Conservation (phyloP, 2,888 invertebrate species). For the Eilema sororculum region DNA sequence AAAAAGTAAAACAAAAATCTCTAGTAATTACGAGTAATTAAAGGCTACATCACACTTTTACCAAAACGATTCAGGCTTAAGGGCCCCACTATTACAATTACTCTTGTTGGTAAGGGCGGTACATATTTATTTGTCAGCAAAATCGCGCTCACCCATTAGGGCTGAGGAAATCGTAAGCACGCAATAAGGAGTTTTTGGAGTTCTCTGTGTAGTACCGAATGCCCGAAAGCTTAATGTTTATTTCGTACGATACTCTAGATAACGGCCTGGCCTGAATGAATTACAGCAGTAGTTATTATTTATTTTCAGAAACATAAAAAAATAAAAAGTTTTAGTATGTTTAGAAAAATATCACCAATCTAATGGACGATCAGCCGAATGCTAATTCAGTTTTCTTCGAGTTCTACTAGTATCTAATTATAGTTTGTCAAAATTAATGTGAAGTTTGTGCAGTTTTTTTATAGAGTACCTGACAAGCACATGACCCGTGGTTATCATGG, state of each 20-base stretch:
- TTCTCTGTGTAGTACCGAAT: slow-evolving; percentile 61
- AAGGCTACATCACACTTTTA: neutral
- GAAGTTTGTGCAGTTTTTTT: no score
- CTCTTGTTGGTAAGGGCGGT: slow-evolving; percentile 69
- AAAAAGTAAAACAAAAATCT: neutral
- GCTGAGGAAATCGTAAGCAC: slow-evolving; percentile 74
- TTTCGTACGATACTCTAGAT: slow-evolving; percentile 62
- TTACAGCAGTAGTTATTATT: slow-evolving; percentile 26
- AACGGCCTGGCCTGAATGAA: slow-evolving; percentile 38
- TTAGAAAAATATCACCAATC: no score
- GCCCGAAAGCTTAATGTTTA: slow-evolving; percentile 61
- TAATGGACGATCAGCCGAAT: no score
- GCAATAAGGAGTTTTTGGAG: slow-evolving; percentile 76
- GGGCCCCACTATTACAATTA: slow-evolving; percentile 70
- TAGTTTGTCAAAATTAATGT: no score
- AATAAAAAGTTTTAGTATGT: neutral
- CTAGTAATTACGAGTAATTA: neutral
- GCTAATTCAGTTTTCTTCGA: no score
- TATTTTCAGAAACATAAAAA: neutral
- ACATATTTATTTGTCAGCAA: slow-evolving; percentile 84
- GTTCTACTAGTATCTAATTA: no score
- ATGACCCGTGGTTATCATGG: no score
- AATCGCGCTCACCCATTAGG: slow-evolving; percentile 79
- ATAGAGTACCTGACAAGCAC: no score
- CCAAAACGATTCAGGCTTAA: slow-evolving; percentile 30